Percentiles rank a stretch among this genome's conserved stretches.
These are phyloP conservation scores for Ciconia boyciana DNA, from an alignment of 2,113 vertebrate genomes.

Conservation along the genomic window DNA sequence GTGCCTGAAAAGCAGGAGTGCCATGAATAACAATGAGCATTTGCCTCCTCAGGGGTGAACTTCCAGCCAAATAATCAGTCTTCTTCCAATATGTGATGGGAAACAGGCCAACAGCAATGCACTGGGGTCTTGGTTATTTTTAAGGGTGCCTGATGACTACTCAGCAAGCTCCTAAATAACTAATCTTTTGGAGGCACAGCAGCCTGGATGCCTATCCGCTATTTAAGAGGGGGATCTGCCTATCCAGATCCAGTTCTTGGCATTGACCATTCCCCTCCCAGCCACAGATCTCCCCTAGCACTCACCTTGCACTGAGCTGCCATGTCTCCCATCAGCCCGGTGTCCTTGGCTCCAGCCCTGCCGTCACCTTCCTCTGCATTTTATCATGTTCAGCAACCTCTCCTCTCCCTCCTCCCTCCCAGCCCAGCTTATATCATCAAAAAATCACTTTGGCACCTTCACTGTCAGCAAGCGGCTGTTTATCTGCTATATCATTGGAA, in stretches of 20 bases:
- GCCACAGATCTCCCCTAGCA: not conserved
- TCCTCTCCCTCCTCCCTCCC: constrained; percentile 14
- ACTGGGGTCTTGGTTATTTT: not conserved
- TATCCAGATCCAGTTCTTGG: not conserved
- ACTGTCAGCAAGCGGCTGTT: constrained; percentile 63
- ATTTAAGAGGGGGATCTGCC: not conserved
- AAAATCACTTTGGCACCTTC: constrained; percentile 66
- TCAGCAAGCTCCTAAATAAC: not conserved
- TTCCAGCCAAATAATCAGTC: not conserved
- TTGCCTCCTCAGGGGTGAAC: not conserved
- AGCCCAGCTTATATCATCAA: constrained; percentile 61
- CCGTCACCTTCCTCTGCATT: not conserved
- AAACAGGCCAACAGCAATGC: not conserved
- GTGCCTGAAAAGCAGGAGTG: not conserved
- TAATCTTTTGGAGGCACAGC: not conserved
- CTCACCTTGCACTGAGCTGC: not conserved
- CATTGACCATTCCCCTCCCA: not conserved
- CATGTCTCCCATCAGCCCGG: not conserved
- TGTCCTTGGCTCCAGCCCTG: constrained; percentile 27
- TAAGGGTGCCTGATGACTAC: not conserved
- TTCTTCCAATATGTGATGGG: not conserved
- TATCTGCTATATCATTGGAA: constrained; percentile 53
- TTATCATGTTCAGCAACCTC: constrained; percentile 48
- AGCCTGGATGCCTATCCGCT: not conserved
- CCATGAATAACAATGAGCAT: not conserved